Percentiles rank a stretch among this genome's conserved stretches.
phyloP scores from a whole-genome alignment of 2,888 invertebrate genomes.

The Nymphalis c-album region DNA sequence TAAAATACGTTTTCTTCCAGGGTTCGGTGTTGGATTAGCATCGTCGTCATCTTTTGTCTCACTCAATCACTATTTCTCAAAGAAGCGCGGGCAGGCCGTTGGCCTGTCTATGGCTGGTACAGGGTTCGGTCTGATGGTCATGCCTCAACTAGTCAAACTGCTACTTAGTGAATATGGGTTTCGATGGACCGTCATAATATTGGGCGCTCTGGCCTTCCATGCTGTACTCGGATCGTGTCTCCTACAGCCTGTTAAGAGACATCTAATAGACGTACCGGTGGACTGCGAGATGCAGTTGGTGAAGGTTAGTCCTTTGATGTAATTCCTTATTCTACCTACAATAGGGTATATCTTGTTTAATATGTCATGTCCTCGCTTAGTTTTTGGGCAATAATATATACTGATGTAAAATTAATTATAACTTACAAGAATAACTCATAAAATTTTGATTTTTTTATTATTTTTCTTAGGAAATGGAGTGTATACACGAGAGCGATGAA shows the following conservation, averaged over 20 bases:
- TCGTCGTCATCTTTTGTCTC: slow-evolving; percentile 90
- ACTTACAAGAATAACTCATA: no score
- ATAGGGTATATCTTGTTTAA: no score
- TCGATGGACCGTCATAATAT: slow-evolving; percentile 84
- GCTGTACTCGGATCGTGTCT: slow-evolving; percentile 85
- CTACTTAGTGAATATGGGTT: slow-evolving; percentile 84
- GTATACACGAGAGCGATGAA: slow-evolving; percentile 84
- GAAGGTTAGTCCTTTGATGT: slow-evolving; percentile 54
- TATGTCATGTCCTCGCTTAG: no score
- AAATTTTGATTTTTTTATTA: neutral
- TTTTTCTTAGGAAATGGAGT: slow-evolving; percentile 83
- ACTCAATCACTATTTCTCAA: slow-evolving; percentile 88
- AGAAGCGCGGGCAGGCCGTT: slow-evolving; percentile 89
- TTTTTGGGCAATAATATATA: no score
- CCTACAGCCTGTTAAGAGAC: slow-evolving; percentile 87
- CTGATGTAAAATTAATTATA: no score
- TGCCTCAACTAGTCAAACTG: slow-evolving; percentile 87
- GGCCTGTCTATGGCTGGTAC: slow-evolving; percentile 91
- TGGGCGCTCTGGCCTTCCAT: slow-evolving; percentile 85
- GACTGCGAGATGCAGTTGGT: slow-evolving; percentile 77
- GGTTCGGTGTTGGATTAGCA: slow-evolving; percentile 88
- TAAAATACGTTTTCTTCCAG: slow-evolving; percentile 61
- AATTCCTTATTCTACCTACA: no score
- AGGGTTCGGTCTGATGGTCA: slow-evolving; percentile 88
- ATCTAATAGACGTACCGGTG: slow-evolving; percentile 82